Evolutionary conservation across 2,888 invertebrate genomes (phyloP).

Genomic region (Alviniconcha strummeri): DNA sequence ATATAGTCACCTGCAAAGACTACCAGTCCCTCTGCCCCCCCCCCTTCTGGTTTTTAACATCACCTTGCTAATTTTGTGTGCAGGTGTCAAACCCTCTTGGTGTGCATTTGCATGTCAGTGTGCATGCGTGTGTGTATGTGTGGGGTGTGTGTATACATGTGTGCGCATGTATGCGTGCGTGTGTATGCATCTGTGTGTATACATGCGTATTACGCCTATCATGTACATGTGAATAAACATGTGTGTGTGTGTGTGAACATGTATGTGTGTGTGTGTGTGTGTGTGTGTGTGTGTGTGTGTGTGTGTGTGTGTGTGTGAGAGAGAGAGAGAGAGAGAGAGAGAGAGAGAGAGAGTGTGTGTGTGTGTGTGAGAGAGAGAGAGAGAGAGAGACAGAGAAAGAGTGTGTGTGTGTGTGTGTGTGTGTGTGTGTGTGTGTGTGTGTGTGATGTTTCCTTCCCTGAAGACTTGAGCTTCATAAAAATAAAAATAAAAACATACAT

Average conservation of each 20-base stretch:
- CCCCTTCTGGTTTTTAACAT: no score
- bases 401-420: neutral
- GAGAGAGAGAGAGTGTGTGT: neutral
- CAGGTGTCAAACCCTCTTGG: no score
- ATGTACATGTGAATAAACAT: neutral
- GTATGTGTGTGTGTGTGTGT: neutral
- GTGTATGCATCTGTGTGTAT: neutral
- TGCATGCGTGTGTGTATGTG: neutral
- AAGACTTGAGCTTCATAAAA: neutral
- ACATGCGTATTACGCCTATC: neutral
- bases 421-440: neutral
- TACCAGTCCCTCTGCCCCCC: no score
- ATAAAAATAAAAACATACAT: no score
- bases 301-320: constrained; percentile 3
- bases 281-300: neutral
- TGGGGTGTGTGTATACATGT: no score
- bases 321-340: constrained; percentile 14
- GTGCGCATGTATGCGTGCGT: neutral
- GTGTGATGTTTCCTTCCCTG: neutral
- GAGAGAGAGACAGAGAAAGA: constrained; percentile 3
- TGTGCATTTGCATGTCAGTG: neutral
- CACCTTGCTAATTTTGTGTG: no score
- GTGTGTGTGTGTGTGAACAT: neutral
- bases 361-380: constrained; percentile 10
- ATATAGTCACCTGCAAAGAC: no score